A percentile compares a stretch with the other conserved stretches of the same genome.
Evolutionary conservation across 2,888 invertebrate genomes (phyloP).

Genomic region (Himalopsyche tibetana): DNA sequence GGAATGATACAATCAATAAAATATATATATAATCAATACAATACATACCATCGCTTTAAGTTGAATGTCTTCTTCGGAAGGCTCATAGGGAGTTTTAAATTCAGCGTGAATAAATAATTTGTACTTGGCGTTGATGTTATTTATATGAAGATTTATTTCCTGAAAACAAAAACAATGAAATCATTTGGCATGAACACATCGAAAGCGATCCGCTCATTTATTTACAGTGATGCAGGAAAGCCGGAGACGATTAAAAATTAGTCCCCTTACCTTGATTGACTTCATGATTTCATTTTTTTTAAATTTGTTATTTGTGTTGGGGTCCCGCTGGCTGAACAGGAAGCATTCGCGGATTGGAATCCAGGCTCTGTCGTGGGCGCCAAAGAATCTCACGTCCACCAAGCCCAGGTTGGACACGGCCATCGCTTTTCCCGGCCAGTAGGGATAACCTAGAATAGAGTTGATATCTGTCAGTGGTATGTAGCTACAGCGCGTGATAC

Average conservation of each 20-base stretch:
- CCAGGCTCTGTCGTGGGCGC: slow-evolving; percentile 96
- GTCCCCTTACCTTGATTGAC: slow-evolving; percentile 72
- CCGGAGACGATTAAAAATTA: too few relatives aligned
- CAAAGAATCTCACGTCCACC: slow-evolving; percentile 96
- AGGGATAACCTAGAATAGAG: slow-evolving; percentile 85
- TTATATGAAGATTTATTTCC: slow-evolving; percentile 87
- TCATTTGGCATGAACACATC: neutral
- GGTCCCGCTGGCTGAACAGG: slow-evolving; percentile 86
- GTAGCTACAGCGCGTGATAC: too few relatives aligned
- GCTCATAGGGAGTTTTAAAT: slow-evolving; percentile 82
- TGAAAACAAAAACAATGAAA: slow-evolving; percentile 68
- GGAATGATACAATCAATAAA: neutral
- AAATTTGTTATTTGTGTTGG: slow-evolving; percentile 80
- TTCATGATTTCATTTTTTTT: slow-evolving; percentile 72
- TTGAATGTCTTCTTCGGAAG: slow-evolving; percentile 79
- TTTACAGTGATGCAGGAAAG: too few relatives aligned
- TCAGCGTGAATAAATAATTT: slow-evolving; percentile 86
- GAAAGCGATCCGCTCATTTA: too few relatives aligned
- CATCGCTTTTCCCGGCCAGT: slow-evolving; percentile 98
- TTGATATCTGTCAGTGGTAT: neutral
- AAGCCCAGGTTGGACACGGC: slow-evolving; percentile 79
- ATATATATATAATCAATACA: slow-evolving; percentile 69
- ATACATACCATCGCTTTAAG: slow-evolving; percentile 81
- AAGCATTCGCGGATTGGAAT: slow-evolving; percentile 90
- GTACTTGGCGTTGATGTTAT: slow-evolving; percentile 83